Base-by-base conservation (phyloP, 2,113 vertebrate species). In the Laticauda laticaudata region DNA sequence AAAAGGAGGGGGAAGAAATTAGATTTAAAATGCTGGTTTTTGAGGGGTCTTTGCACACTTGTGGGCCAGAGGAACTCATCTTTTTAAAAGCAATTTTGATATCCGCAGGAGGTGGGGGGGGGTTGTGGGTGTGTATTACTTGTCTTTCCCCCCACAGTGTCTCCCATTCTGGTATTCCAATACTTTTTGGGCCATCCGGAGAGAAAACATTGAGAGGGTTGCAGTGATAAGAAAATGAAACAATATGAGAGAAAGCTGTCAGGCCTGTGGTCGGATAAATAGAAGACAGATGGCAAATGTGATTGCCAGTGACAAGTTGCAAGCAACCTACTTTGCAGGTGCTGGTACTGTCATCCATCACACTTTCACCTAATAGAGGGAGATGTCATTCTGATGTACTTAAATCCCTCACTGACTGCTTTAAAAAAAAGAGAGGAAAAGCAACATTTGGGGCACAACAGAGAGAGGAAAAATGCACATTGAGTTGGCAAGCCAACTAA, bases 321-420 rank as follows among this genome's bases (percentile, higher is more conserved):
- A 95, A 98, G 97, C 97, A 91, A 95, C 93, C 95, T 93, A 97
- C 97, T 96, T 96, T 96, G 95, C 96, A 96, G 97, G 97, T 95
- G 93, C 94, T 96, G 96, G 96, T 96, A 96, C 96, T 95, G 96
- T 97, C 98, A 98, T 98, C 98, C 98, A 98, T 99, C 98, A 98
- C 94, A 87, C 97, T 96, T 96, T 90, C 95, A 93, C 97, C 96
- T 97, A 97, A 97, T 97, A 96, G 94, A 88, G 90, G 97, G 94
- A 97, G 97, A 96, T 98, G 98, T 97, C 98, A 95, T 94, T 94
- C 92, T 88, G 95, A 96, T 85, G 92, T 29, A 64, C 95, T 95
- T 59, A 90, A 95, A 93, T 96, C 94, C 96, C 94, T 95, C 85
- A 7, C 75, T 69, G 94, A 91, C 94, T 86, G 95, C 92, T 94